These are phyloP conservation scores for Zaprionus kolodkinae DNA, from an alignment of 1,140 invertebrate genomes.

Conservation along the genomic window DNA sequence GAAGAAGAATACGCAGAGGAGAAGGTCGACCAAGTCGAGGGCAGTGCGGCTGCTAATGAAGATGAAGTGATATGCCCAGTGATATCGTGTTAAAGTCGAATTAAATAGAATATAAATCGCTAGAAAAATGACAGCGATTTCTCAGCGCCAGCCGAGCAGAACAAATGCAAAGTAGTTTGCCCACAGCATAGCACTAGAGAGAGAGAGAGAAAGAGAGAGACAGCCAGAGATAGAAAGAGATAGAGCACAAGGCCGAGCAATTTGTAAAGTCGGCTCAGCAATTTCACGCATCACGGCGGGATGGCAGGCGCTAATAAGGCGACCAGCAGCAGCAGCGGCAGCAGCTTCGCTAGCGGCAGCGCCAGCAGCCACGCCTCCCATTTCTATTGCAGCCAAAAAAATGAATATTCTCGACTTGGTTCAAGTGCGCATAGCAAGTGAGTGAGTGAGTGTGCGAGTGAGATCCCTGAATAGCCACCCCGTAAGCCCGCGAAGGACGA, in stretches of 20 bases:
- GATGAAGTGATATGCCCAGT: conserved; percentile 71
- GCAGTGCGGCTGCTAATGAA: conserved; percentile 65
- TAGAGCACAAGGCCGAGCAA: conserved; percentile 25
- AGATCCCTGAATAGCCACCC: conserved; percentile 11
- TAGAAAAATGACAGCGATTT: conserved; percentile 77
- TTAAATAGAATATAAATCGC: conserved; percentile 83
- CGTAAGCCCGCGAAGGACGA: conserved; percentile 39
- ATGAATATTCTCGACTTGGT: conserved; percentile 57
- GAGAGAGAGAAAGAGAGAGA: neutral
- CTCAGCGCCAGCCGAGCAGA: conserved; percentile 72
- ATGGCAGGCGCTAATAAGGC: conserved; percentile 78
- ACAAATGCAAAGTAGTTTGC: conserved; percentile 77
- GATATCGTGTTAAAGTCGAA: conserved; percentile 62
- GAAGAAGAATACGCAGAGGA: neutral
- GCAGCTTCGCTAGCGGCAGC: neutral
- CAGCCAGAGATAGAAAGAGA: neutral
- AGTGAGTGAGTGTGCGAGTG: conserved; percentile 17
- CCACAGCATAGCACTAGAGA: neutral
- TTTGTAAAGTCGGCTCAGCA: conserved; percentile 44
- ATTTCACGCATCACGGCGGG: conserved; percentile 77
- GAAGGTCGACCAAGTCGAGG: neutral
- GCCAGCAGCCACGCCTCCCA: conserved; percentile 60
- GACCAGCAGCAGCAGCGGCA: conserved; percentile 16
- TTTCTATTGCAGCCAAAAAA: conserved; percentile 35
- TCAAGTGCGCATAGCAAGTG: conserved; percentile 21